Percentiles rank a stretch among this genome's conserved stretches.
Evolutionary conservation across 2,888 invertebrate genomes (phyloP).

Genomic region (Torymus aiolomorphi): DNA sequence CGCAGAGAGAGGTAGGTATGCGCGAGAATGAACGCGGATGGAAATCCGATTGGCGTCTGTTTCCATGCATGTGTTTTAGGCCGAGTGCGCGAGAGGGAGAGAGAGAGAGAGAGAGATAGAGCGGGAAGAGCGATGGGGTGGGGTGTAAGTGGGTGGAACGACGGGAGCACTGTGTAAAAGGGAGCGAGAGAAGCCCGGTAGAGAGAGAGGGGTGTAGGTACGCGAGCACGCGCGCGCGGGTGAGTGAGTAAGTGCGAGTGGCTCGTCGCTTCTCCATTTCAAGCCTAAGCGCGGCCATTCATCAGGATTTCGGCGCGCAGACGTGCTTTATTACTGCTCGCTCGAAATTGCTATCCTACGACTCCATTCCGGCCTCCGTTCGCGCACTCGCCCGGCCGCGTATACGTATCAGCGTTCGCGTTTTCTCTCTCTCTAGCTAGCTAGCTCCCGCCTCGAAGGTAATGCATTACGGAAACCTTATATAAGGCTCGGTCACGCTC

Average conservation of each 20-base stretch:
- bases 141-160: slow-evolving; percentile 10
- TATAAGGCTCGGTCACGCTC: slow-evolving; percentile 68
- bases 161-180: slow-evolving; percentile 60
- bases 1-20: not conserved
- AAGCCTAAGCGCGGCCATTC: slow-evolving; percentile 76
- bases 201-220: not conserved
- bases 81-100: not conserved
- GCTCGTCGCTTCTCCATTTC: slow-evolving; percentile 76
- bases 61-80: slow-evolving; percentile 5
- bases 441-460: slow-evolving; percentile 50
- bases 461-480: slow-evolving; percentile 73
- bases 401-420: not conserved
- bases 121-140: slow-evolving; percentile 45
- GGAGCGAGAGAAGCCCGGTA: slow-evolving; percentile 2
- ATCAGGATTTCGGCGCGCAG: slow-evolving; percentile 75
- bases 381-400: slow-evolving; percentile 22
- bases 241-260: slow-evolving; percentile 70
- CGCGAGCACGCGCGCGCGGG: slow-evolving; percentile 51
- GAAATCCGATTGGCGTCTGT: slow-evolving; percentile 58
- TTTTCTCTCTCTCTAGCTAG: slow-evolving; percentile 37
- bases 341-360: slow-evolving; percentile 76
- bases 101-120: slow-evolving; percentile 12
- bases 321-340: slow-evolving; percentile 76
- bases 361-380: slow-evolving; percentile 70
- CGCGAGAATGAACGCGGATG: slow-evolving; percentile 35